Evolutionary conservation across 2,888 invertebrate species (phyloP).

Genomic region (Dryadula phaetusa): DNA sequence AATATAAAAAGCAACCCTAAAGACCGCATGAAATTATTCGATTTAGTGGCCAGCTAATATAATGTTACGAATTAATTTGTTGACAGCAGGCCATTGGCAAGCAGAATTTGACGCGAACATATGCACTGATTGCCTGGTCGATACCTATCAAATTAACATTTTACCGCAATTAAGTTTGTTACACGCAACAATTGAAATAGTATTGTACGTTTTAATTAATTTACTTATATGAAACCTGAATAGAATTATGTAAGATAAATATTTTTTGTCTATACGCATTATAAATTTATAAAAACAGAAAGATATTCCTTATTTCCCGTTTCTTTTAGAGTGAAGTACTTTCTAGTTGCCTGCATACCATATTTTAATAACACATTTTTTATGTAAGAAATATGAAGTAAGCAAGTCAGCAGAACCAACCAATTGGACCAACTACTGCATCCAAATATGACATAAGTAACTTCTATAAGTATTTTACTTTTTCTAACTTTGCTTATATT

Average conservation of each 20-base stretch:
- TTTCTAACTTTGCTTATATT: neutral
- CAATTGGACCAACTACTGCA: neutral
- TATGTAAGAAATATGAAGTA: too few species aligned
- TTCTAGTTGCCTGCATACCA: too few species aligned
- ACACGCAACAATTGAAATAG: slow-evolving; percentile 18
- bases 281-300: too few species aligned
- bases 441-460: neutral
- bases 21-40: neutral
- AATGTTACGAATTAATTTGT: slow-evolving; percentile 34
- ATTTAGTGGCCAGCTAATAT: slow-evolving; percentile 30
- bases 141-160: slow-evolving; percentile 33
- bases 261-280: too few species aligned
- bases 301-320: too few species aligned
- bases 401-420: neutral
- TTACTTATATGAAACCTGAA: slow-evolving; percentile 1
- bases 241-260: neutral
- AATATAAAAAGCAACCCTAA: too few species aligned
- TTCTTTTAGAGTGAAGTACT: too few species aligned
- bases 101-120: slow-evolving; percentile 27
- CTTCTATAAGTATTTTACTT: neutral
- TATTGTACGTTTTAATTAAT: slow-evolving; percentile 16
- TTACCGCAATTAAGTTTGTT: slow-evolving; percentile 29
- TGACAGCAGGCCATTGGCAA: slow-evolving; percentile 21
- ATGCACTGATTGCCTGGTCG: slow-evolving; percentile 32
- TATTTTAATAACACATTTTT: too few species aligned